These are phyloP conservation scores for Naja naja DNA, from an alignment of 2,113 vertebrate genomes.

Conservation along the genomic window DNA sequence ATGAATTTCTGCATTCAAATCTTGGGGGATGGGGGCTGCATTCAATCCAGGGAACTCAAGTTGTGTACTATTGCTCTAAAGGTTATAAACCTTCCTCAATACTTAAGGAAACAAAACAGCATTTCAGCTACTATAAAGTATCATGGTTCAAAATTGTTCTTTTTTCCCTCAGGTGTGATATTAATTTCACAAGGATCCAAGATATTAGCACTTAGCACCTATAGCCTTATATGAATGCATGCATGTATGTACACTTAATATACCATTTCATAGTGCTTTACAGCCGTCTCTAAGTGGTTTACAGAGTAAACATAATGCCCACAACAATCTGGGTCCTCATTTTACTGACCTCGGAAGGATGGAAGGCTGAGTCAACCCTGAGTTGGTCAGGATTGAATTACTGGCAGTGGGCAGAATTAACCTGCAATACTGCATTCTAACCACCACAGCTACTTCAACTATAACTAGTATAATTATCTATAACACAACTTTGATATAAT, in stretches of 20 bases:
- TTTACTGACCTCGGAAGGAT: not conserved
- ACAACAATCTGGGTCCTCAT: not conserved
- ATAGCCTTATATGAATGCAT: too few species aligned
- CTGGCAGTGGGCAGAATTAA: not conserved
- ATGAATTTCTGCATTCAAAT: not conserved
- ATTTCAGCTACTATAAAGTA: not conserved
- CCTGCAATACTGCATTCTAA: not conserved
- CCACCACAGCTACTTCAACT: not conserved
- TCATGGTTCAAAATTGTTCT: not conserved
- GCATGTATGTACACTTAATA: not conserved
- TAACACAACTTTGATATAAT: not conserved
- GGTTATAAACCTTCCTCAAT: not conserved
- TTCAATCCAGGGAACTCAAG: not conserved
- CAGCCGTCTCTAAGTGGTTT: not conserved
- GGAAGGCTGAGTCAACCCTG: not conserved
- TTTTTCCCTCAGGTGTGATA: not conserved
- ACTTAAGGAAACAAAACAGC: not conserved
- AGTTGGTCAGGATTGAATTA: not conserved
- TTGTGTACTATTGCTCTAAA: not conserved
- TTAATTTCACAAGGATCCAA: not conserved
- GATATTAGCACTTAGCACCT: not conserved
- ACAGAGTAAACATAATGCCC: not conserved
- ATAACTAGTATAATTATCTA: not conserved
- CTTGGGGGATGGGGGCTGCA: not conserved
- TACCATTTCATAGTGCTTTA: not conserved